Base-by-base conservation (phyloP, 2,113 vertebrate species). In the Telmatochromis sp. region DNA sequence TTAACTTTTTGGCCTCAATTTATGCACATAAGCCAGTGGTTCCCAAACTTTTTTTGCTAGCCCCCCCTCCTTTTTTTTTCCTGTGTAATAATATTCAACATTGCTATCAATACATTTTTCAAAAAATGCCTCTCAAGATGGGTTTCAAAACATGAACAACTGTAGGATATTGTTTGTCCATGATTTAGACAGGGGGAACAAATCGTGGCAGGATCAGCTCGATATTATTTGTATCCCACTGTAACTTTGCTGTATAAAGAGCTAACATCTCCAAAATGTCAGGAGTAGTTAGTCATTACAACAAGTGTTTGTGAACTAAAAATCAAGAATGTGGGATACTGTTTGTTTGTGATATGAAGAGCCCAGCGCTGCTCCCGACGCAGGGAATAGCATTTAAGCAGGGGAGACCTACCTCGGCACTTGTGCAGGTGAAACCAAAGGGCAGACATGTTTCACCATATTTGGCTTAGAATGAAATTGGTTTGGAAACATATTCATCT, bases 281-380 rank as follows among this genome's bases (percentile, higher is more conserved):
- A 55, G 21, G 21, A 23, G 11, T 55, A 55, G 53, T 55, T 23
- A 55, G 21, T 55, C 4, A 13, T 23, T 23, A 7, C 6, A 55
- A 55, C 0, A 55, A 55, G 21, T 55, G 21, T 13, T 55, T 55
- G 53, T 23, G 53, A 55, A 55, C 53, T 23, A 55, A 55, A 55
- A 55, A 23, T 55, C 53, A 55, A 23, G 21, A 55, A 13, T 55
- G 21, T 23, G n/a, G 10, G 53, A 54, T 54, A 7, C 53, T 23
- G 53, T 54, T 54, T 54, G 51, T 54, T 0, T 1, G 0, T 54
- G 51, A 54, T 54, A 1, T 21, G 51, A 2, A 54, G 3, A 54
- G 3, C n/a, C 51, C 19, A 53, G 3, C 9, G 3, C 4, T 53
- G 53, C 10, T 54, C 53, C 53, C 1, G 6, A 54, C 19, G 3